These are phyloP conservation scores for Drosophila nikananu DNA, from an alignment of 1,140 invertebrate genomes.

Conservation along the genomic window DNA sequence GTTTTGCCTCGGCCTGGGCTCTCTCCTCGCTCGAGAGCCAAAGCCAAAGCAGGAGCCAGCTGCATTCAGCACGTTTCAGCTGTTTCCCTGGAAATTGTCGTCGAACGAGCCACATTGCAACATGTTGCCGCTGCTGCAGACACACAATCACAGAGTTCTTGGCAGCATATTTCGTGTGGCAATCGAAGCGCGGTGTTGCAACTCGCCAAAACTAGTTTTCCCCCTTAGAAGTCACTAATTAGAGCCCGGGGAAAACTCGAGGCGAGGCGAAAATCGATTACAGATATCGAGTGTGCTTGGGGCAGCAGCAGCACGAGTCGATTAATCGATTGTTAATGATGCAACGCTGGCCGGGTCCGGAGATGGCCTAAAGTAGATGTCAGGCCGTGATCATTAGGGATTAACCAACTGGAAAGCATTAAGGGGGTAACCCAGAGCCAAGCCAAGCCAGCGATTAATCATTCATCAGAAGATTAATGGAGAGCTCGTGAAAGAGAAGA, in stretches of 20 bases:
- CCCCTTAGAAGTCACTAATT: constrained; percentile 51
- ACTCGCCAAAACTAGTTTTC: constrained; percentile 47
- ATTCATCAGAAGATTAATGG: constrained; percentile 32
- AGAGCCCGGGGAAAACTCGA: constrained; percentile 34
- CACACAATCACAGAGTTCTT: constrained; percentile 40
- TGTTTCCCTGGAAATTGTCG: constrained; percentile 71
- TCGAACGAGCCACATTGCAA: constrained; percentile 64
- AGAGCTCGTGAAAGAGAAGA: neutral
- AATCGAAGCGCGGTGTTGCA: constrained; percentile 41
- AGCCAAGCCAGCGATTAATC: constrained; percentile 21
- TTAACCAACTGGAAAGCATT: constrained; percentile 23
- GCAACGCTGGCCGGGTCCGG: constrained; percentile 21
- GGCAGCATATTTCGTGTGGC: constrained; percentile 60
- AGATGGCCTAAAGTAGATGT: constrained; percentile 37
- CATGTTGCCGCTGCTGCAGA: constrained; percentile 53
- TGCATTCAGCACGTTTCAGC: constrained; percentile 67
- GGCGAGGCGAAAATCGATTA: constrained; percentile 54
- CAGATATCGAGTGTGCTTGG: constrained; percentile 41
- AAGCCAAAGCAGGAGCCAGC: constrained; percentile 58
- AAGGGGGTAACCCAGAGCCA: constrained; percentile 9
- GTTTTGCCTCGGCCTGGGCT: constrained; percentile 77
- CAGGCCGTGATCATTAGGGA: constrained; percentile 25
- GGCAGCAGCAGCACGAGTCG: constrained; percentile 38
- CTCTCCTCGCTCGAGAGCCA: constrained; percentile 5
- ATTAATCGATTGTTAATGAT: constrained; percentile 56